phyloP scores from a whole-genome alignment of 53 echinoderm and acorn worm species.

The Stichopus horrens region DNA sequence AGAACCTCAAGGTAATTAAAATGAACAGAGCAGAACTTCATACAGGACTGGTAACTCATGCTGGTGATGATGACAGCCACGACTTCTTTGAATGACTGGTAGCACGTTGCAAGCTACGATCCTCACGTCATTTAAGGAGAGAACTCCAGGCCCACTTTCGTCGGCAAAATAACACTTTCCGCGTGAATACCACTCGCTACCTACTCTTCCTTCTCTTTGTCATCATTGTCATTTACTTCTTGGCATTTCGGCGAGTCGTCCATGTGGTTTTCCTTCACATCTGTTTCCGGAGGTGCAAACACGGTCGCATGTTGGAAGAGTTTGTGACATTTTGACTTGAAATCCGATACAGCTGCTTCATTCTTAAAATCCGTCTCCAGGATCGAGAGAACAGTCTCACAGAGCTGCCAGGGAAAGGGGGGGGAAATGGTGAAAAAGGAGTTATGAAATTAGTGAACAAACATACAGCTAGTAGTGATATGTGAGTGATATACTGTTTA shows the following conservation, averaged over 20 bases:
- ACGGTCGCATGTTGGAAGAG: constrained; percentile 82
- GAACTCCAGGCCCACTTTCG: not conserved
- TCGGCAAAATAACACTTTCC: not conserved
- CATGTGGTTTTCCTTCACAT: constrained; percentile 52
- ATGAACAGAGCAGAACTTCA: too few relatives aligned
- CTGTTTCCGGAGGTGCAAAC: constrained; percentile 64
- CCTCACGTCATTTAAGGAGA: too few relatives aligned
- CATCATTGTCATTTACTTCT: constrained; percentile 5
- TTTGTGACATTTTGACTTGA: constrained; percentile 75
- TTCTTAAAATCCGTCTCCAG: constrained; percentile 70
- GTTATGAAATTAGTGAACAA: too few relatives aligned
- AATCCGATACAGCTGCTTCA: constrained; percentile 60
- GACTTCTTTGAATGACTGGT: too few relatives aligned
- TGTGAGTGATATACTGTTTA: too few relatives aligned
- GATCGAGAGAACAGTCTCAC: constrained; percentile 59
- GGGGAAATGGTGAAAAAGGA: not conserved
- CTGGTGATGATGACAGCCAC: too few relatives aligned
- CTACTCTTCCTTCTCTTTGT: not conserved
- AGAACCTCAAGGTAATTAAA: too few relatives aligned
- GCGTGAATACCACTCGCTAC: not conserved
- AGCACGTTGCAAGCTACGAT: too few relatives aligned
- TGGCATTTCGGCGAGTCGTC: constrained; percentile 33
- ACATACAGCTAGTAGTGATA: too few relatives aligned
- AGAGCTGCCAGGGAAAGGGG: constrained; percentile 54
- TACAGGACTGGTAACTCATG: too few relatives aligned